Conservation (phyloP, 2,888 invertebrate species). For the Pandemis heparana region DNA sequence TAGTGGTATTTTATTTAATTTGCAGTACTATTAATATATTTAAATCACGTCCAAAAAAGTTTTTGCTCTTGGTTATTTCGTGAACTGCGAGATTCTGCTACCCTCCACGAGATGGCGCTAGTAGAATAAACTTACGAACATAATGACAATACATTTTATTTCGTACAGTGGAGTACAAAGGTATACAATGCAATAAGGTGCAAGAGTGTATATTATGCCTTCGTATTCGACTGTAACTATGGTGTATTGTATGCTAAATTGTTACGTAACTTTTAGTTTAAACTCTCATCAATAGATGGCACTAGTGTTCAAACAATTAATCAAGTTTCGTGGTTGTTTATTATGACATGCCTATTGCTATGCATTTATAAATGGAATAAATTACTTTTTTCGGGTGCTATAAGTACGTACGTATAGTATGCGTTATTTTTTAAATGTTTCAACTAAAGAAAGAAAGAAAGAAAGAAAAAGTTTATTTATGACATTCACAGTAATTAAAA, state of each 20-base stretch:
- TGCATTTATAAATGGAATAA: not conserved
- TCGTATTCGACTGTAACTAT: too few species aligned
- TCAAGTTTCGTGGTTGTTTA: not conserved
- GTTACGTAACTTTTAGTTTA: not conserved
- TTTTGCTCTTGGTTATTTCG: not conserved
- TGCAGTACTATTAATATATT: too few species aligned
- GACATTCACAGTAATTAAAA: too few species aligned
- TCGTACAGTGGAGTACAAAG: too few species aligned
- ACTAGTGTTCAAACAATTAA: conserved; percentile 3
- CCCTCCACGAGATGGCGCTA: conserved; percentile 19
- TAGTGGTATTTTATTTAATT: too few species aligned
- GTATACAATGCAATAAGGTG: too few species aligned
- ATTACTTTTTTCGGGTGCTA: not conserved
- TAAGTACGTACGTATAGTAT: not conserved
- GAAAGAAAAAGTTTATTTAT: too few species aligned
- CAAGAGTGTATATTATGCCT: too few species aligned
- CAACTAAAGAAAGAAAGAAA: too few species aligned
- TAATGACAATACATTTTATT: not conserved
- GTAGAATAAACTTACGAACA: not conserved
- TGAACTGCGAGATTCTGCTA: not conserved
- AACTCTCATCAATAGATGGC: conserved; percentile 16
- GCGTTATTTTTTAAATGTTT: not conserved
- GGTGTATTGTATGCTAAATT: not conserved
- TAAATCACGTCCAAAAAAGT: too few species aligned
- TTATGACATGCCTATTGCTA: not conserved